Percentiles rank a stretch among this genome's conserved stretches.
Evolutionary conservation across 2,113 vertebrate species (phyloP).

Genomic region (Eira barbara): DNA sequence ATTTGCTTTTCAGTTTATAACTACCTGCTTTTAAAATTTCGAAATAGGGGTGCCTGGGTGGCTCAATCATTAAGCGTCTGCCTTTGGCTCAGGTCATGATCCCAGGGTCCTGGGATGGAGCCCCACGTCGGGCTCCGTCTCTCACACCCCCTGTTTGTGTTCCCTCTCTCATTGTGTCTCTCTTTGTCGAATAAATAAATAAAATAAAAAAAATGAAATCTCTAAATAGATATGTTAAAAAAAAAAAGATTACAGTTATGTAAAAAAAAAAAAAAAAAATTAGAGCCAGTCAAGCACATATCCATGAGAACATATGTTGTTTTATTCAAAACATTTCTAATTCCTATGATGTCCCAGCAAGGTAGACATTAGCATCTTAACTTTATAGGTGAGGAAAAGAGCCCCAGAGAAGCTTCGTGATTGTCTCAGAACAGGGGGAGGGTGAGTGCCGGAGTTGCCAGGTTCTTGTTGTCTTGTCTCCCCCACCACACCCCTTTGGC

Average conservation of each 20-base stretch:
- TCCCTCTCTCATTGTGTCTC: too few species aligned
- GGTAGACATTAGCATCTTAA: neutral
- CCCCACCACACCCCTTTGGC: accelerated
- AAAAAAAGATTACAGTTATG: neutral
- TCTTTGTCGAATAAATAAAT: too few species aligned
- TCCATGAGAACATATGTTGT: neutral
- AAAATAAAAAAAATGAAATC: neutral
- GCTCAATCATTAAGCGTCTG: too few species aligned
- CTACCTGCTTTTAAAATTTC: neutral
- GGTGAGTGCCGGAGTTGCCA: accelerated
- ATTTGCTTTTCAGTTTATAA: neutral
- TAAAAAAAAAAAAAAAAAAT: neutral
- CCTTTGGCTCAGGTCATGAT: too few species aligned
- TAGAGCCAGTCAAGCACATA: neutral
- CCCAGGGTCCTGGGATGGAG: too few species aligned
- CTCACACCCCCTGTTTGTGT: too few species aligned
- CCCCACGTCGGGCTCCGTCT: too few species aligned
- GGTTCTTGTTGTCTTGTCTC: neutral
- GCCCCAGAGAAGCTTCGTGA: neutral
- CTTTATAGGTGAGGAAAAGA: neutral
- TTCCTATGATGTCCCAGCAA: neutral
- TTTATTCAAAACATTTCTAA: neutral
- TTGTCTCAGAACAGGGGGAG: too few species aligned
- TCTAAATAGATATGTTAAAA: neutral
- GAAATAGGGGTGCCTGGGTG: too few species aligned